phyloP scores from a whole-genome alignment of 2,797 vertebrate species.

The Tauraco hartlaubi region DNA sequence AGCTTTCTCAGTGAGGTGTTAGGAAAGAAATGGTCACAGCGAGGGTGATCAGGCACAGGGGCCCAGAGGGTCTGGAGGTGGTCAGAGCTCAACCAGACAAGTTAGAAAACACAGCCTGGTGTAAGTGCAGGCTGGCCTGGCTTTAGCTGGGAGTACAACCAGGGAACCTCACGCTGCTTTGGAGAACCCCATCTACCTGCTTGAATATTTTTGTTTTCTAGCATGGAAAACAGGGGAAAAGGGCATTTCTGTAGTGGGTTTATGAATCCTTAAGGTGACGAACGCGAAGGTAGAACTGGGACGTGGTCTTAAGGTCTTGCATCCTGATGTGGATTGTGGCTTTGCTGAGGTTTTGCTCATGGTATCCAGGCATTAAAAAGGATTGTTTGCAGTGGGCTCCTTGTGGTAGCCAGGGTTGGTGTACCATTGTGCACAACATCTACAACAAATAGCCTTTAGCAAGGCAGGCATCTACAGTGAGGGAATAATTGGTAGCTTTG shows the following conservation, averaged over 20 bases:
- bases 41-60: background rate
- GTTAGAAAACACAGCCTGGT: background rate
- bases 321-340: background rate
- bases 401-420: fast-evolving
- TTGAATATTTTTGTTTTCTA: background rate
- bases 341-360: background rate
- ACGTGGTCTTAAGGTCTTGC: background rate
- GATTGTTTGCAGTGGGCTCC: background rate
- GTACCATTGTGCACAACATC: background rate
- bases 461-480: background rate
- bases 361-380: background rate
- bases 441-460: background rate
- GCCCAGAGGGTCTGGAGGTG: background rate
- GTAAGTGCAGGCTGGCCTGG: background rate
- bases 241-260: background rate
- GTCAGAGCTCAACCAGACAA: background rate
- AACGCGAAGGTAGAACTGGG: background rate
- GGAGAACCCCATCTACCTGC: background rate
- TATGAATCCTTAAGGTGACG: background rate
- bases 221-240: background rate
- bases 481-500: background rate
- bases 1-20: background rate
- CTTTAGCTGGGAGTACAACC: background rate
- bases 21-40: background rate
- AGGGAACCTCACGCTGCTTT: background rate